Conservation (phyloP, 2,888 invertebrate genomes). For the Melanostoma scalare region DNA sequence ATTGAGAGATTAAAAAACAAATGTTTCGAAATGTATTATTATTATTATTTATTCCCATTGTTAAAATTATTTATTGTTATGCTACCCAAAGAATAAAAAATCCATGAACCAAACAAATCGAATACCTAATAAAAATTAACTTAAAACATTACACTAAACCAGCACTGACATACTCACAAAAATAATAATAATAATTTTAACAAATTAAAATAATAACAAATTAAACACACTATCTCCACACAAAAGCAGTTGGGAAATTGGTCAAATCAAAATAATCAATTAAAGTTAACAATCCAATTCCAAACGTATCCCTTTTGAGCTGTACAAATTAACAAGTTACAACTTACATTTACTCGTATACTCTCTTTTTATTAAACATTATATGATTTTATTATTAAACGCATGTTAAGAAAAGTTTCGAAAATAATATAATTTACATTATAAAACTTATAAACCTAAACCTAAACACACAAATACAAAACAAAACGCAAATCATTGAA, state of each 20-base stretch:
- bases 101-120: slow-evolving; percentile 27
- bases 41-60: slow-evolving; percentile 50
- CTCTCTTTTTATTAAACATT: slow-evolving; percentile 41
- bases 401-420: slow-evolving; percentile 56
- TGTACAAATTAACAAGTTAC: slow-evolving; percentile 37
- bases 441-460: slow-evolving; percentile 48
- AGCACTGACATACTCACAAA: slow-evolving; percentile 20
- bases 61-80: slow-evolving; percentile 52
- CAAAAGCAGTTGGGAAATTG: slow-evolving; percentile 69
- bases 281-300: slow-evolving; percentile 24
- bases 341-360: slow-evolving; percentile 29
- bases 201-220: neutral
- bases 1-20: slow-evolving; percentile 14
- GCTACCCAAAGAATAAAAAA: slow-evolving; percentile 30
- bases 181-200: neutral
- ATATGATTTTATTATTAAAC: slow-evolving; percentile 40
- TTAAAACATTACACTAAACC: slow-evolving; percentile 20
- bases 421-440: slow-evolving; percentile 27
- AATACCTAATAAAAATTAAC: slow-evolving; percentile 12
- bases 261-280: slow-evolving; percentile 24
- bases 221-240: neutral
- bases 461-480: slow-evolving; percentile 61
- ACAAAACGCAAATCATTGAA: slow-evolving; percentile 54
- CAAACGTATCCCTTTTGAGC: slow-evolving; percentile 14
- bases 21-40: neutral